Evolutionary conservation across 2,888 invertebrate species (phyloP), one percentile per base, ranked within the genome.

Genomic region (Dastarcus helophoroides): DNA sequence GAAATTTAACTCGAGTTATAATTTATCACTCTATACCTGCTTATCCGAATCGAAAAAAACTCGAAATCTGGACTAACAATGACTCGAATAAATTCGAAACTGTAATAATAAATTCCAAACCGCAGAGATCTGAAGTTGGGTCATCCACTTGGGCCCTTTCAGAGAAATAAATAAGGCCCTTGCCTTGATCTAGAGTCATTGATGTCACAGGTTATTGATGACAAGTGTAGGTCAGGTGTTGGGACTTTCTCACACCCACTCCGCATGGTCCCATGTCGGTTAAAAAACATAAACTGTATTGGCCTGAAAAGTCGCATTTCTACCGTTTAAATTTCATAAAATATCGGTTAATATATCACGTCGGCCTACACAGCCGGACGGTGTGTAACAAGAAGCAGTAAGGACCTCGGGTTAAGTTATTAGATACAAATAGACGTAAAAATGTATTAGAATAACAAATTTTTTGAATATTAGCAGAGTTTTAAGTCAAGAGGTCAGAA

Each of bases 131-230:
- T 5, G 23, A 22, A 37, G 38, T 30, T 36, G 30, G 31, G 29
- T 31, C 5, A 11, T 14, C 33, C 17, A 33, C 21, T 33, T 29
- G 24, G 16, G 23, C 6, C 27, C 27, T 33, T 33, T 23, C 23
- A 23, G 25, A 22, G 30, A 19, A 27, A 35, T 39, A 40, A 35
- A 33, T 34, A 29, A 39, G 40, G 40, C 31, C 28, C 32, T 32
- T 32, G 21, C 14, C 22, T 35, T 32, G 32, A 35, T 35, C 35
- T 29, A 48, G 47, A 47, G 52, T 52, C 58, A 56, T 58, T 56
- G 51, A 58, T 55, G 58, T 58, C 58, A 56, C 48, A 44, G 46
- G 49, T 58, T 56, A 58, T 58, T 58, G 56, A 58, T 58, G 58
- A 56, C 54, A 56, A 56, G 54, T 54, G 46, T 45, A 46, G 56